A percentile compares a stretch with the other conserved stretches of the same genome.
These are phyloP conservation scores for Nasonia longicornis DNA, from an alignment of 1,140 invertebrate genomes.

Conservation along the genomic window DNA sequence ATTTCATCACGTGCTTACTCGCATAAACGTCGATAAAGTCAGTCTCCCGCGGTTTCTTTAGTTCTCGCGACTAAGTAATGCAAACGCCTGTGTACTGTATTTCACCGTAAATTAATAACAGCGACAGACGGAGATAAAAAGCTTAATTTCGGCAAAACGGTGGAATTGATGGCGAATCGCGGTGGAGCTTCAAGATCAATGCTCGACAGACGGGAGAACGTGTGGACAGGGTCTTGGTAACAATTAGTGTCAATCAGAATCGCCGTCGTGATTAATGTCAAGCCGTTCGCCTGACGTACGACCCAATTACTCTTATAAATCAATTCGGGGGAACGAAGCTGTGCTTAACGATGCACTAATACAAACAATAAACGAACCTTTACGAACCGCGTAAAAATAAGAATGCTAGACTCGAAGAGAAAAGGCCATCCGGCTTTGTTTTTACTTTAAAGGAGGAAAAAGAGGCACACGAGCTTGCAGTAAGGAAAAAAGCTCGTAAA, in stretches of 20 bases:
- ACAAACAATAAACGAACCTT: too few relatives aligned
- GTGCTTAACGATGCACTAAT: too few relatives aligned
- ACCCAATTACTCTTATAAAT: conserved; percentile 29
- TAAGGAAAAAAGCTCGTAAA: conserved; percentile 3
- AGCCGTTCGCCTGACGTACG: not conserved
- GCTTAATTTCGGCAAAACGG: not conserved
- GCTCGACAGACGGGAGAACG: not conserved
- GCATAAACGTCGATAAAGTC: not conserved
- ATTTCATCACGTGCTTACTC: not conserved
- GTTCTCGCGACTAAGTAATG: not conserved
- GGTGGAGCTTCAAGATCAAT: not conserved
- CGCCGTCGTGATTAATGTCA: conserved; percentile 19
- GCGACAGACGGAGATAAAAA: too few relatives aligned
- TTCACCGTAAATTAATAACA: too few relatives aligned
- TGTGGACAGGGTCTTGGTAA: conserved; percentile 11
- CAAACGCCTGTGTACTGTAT: not conserved
- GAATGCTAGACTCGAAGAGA: not conserved
- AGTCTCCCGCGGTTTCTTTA: not conserved
- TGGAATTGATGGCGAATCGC: not conserved
- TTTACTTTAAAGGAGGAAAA: not conserved
- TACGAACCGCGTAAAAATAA: not conserved
- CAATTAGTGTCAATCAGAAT: conserved; percentile 33
- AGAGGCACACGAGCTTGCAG: not conserved
- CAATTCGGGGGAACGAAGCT: not conserved
- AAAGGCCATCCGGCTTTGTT: not conserved